phyloP scores from a whole-genome alignment of 2,113 vertebrate species.

The Varanus salvator region DNA sequence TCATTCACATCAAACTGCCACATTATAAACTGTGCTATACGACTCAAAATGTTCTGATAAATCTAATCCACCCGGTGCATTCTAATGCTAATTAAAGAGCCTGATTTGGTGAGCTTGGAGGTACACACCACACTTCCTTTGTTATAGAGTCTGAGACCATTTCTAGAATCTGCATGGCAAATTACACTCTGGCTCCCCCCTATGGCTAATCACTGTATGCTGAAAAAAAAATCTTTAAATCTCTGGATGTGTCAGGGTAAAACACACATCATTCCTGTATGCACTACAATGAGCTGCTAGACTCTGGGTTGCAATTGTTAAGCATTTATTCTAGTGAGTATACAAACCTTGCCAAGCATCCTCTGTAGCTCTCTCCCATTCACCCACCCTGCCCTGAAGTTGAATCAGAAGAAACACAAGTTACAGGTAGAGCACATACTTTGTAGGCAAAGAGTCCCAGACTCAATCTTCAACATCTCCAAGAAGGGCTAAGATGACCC shows the following conservation, averaged over 20 bases:
- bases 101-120: background rate
- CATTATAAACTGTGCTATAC: background rate
- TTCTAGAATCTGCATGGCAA: background rate
- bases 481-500: too few relatives aligned
- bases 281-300: too few relatives aligned
- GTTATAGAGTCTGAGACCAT: background rate
- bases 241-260: too few relatives aligned
- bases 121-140: background rate
- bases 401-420: too few relatives aligned
- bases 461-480: too few relatives aligned
- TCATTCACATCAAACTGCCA: background rate
- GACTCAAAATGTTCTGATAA: background rate
- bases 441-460: too few relatives aligned
- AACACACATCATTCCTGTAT: too few relatives aligned
- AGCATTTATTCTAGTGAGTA: too few relatives aligned
- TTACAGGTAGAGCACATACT: too few relatives aligned
- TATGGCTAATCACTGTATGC: constrained; percentile 22
- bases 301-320: too few relatives aligned
- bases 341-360: too few relatives aligned
- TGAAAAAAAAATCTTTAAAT: background rate
- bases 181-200: constrained; percentile 41
- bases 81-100: background rate
- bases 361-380: background rate
- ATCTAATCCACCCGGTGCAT: background rate
- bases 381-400: too few relatives aligned